Evolutionary conservation across 2,113 vertebrate genomes (phyloP).

Genomic region (Protobothrops mucrosquamatus): DNA sequence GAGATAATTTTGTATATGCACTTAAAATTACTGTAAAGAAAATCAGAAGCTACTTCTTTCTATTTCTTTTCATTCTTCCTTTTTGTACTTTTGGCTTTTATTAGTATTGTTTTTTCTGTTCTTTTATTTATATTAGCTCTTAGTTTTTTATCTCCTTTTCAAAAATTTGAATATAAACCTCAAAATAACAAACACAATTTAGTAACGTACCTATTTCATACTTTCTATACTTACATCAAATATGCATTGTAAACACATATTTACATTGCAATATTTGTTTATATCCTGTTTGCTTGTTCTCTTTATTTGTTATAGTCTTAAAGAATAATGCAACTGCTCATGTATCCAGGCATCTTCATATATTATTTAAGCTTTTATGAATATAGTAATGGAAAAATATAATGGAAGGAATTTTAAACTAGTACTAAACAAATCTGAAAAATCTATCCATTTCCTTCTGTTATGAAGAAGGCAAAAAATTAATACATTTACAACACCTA

Average conservation of each 20-base stretch:
- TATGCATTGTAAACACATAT: constrained; percentile 15
- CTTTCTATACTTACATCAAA: background rate
- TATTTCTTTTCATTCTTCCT: background rate
- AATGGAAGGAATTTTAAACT: constrained; percentile 13
- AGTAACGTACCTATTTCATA: background rate
- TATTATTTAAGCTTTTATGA: constrained; percentile 4
- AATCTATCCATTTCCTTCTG: constrained; percentile 11
- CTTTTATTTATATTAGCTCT: background rate
- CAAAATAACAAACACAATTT: background rate
- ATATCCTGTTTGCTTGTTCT: background rate
- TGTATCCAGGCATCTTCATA: background rate
- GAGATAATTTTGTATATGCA: background rate
- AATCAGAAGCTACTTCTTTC: background rate
- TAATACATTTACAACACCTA: constrained; percentile 3
- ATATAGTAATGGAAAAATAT: constrained; percentile 8
- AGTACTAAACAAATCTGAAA: constrained; percentile 33
- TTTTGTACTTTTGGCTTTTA: background rate
- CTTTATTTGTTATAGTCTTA: background rate
- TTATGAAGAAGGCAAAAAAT: background rate
- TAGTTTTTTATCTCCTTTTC: background rate
- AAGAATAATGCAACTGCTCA: background rate
- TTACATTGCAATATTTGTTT: background rate
- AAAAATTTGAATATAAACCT: background rate
- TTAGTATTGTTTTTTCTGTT: background rate
- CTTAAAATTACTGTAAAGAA: background rate